Evolutionary conservation across 2,888 invertebrate genomes (phyloP), one percentile per base, ranked within the genome.

Genomic region (Apodemia duryi): DNA sequence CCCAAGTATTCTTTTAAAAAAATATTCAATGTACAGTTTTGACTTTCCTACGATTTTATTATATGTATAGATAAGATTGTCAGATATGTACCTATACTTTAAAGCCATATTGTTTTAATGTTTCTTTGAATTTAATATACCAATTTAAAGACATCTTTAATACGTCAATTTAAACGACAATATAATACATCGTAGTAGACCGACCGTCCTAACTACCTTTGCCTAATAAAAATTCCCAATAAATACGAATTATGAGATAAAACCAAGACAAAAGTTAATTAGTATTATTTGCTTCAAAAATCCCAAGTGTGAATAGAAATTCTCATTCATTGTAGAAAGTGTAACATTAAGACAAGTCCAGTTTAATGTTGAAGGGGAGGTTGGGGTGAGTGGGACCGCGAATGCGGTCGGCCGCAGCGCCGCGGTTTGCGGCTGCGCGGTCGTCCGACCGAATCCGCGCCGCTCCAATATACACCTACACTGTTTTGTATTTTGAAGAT

Each of bases 331-430:
- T 61, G 46, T 61, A 61, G 64, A 65, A 65, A 65, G 65, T 65
- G 76, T 69, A 72, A 57, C 57, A 71, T 73, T 74, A 74, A 75
- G 74, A 77, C 76, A 77, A 78, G 82, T 81, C 77, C 77, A 74
- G 78, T 73, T 79, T 77, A 79, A 71, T 73, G 70, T 52, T 63
- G 65, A 75, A 76, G 63, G 63, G 75, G 63, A 66, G 69, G 65
- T 66, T 65, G 32, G 64, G 68, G 65, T 64, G 66, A n/a, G 65
- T 57, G 65, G 77, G 65, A 67, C 71, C 66, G 67, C 60, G 61
- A 69, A 69, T 68, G 67, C 67, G 66, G 62, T 62, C 65, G 69
- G 66, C 69, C 71, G 70, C 66, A 68, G 72, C 69, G 73, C 71
- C 71, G 73, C 67, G 71, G 72, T 68, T 51, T 70, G 65, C 66